Percentiles rank a stretch among this genome's conserved stretches.
Evolutionary conservation across 2,113 vertebrate genomes (phyloP).

Genomic region (Brachyhypopomus gauderio): DNA sequence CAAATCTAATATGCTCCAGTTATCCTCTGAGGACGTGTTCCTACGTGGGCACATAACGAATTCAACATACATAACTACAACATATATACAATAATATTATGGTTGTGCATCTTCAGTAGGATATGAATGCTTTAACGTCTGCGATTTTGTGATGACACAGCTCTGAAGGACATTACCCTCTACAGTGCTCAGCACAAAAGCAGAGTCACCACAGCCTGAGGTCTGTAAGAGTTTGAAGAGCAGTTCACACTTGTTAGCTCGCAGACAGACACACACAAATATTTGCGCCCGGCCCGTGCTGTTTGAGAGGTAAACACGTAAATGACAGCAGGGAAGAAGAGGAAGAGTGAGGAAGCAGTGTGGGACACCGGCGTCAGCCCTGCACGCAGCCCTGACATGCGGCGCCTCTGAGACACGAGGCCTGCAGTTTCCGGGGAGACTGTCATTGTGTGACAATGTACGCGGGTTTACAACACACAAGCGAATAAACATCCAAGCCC

Average conservation of each 20-base stretch:
- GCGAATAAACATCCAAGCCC: too few relatives aligned
- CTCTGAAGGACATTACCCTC: too few relatives aligned
- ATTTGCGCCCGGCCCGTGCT: background rate
- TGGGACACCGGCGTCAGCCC: background rate
- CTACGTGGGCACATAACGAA: background rate
- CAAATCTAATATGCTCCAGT: background rate
- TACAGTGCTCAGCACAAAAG: too few relatives aligned
- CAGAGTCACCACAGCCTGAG: too few relatives aligned
- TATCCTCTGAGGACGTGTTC: background rate
- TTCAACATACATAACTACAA: too few relatives aligned
- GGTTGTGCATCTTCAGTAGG: too few relatives aligned
- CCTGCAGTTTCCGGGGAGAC: too few relatives aligned
- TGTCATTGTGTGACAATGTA: too few relatives aligned
- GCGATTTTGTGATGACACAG: background rate
- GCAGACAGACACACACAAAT: background rate
- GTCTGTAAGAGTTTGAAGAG: slow-evolving; percentile 2
- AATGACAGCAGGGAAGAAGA: background rate
- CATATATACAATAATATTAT: too few relatives aligned
- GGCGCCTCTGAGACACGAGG: too few relatives aligned
- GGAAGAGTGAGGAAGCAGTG: background rate
- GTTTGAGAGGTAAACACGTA: slow-evolving; percentile 19
- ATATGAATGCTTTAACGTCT: background rate
- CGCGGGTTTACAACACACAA: too few relatives aligned
- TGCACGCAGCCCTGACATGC: too few relatives aligned
- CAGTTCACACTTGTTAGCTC: background rate